A percentile compares a stretch with the other conserved stretches of the same genome.
Evolutionary conservation across 2,888 invertebrate genomes (phyloP).

Genomic region (Steinernema carpocapsae): DNA sequence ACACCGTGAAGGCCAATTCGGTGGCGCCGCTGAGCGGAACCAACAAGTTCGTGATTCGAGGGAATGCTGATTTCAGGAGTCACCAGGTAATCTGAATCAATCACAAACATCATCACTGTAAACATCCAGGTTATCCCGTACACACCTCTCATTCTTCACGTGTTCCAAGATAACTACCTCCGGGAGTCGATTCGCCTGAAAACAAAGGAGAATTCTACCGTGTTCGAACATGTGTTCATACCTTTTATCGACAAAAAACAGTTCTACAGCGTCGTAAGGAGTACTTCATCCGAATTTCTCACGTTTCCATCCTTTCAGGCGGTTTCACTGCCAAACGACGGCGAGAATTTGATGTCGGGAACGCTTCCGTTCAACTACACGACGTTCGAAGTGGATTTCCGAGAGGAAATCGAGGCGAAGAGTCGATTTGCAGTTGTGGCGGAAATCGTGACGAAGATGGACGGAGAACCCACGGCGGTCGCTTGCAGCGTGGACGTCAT

Average conservation of each 20-base stretch:
- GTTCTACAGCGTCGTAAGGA: slow-evolving; percentile 2
- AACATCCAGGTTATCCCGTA: slow-evolving; percentile 2
- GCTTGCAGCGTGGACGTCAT: slow-evolving; percentile 28
- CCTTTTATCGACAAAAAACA: not conserved
- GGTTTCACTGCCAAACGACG: slow-evolving; percentile 17
- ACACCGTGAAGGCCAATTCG: slow-evolving; percentile 31
- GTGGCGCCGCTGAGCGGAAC: slow-evolving; percentile 9
- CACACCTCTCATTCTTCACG: slow-evolving; percentile 8
- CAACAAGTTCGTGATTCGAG: slow-evolving; percentile 8
- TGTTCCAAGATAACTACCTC: not conserved
- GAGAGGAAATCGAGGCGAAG: not conserved
- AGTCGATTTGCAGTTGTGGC: not conserved
- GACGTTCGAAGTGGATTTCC: not conserved
- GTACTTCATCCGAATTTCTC: not conserved
- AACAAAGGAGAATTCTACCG: slow-evolving; percentile 2
- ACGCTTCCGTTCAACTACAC: slow-evolving; percentile 16
- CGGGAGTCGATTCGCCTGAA: slow-evolving; percentile 6
- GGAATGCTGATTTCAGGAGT: slow-evolving; percentile 16
- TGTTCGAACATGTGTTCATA: slow-evolving; percentile 3
- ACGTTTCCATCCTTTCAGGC: not conserved
- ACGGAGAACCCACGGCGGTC: slow-evolving; percentile 15
- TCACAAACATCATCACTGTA: not conserved
- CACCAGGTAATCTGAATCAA: not conserved
- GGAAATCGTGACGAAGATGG: slow-evolving; percentile 22
- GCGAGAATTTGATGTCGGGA: not conserved